Conservation (phyloP, 2,888 invertebrate genomes). For the Mesochorus sp. region DNA sequence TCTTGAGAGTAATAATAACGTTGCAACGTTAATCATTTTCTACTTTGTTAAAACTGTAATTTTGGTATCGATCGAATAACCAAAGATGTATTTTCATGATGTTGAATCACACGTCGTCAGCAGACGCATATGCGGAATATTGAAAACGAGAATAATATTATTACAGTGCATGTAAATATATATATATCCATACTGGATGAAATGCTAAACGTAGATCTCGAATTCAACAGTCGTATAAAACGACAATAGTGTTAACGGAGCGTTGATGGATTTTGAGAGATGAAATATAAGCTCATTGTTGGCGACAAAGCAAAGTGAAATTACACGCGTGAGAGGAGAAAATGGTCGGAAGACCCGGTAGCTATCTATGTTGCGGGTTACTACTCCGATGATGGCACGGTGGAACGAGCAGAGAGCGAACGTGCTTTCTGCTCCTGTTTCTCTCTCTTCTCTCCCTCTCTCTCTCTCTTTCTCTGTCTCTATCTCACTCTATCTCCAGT, state of each 20-base stretch:
- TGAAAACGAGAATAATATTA: not conserved
- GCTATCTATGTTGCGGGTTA: slow-evolving; percentile 32
- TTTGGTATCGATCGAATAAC: too few relatives aligned
- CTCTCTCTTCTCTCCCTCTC: slow-evolving; percentile 9
- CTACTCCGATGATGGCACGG: slow-evolving; percentile 22
- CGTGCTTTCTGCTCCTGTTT: slow-evolving; percentile 14
- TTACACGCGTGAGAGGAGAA: slow-evolving; percentile 59
- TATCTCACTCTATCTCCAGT: too few relatives aligned
- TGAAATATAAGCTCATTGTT: slow-evolving; percentile 59
- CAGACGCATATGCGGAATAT: not conserved
- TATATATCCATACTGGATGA: not conserved
- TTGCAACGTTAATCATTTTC: too few relatives aligned
- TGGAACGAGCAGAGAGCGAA: slow-evolving; percentile 36
- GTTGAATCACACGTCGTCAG: not conserved
- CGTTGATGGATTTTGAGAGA: slow-evolving; percentile 47
- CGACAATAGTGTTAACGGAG: slow-evolving; percentile 44
- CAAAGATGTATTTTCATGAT: too few relatives aligned
- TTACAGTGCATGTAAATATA: not conserved
- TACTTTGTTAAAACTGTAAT: too few relatives aligned
- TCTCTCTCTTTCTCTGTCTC: slow-evolving; percentile 10
- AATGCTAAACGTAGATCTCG: not conserved
- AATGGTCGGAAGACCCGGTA: slow-evolving; percentile 51
- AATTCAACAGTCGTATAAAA: slow-evolving; percentile 35
- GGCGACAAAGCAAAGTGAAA: slow-evolving; percentile 60
- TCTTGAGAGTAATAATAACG: too few relatives aligned